A percentile compares a stretch with the other conserved stretches of the same genome.
Conservation (phyloP, 2,888 invertebrate genomes). For the Oeneis ivallda region DNA sequence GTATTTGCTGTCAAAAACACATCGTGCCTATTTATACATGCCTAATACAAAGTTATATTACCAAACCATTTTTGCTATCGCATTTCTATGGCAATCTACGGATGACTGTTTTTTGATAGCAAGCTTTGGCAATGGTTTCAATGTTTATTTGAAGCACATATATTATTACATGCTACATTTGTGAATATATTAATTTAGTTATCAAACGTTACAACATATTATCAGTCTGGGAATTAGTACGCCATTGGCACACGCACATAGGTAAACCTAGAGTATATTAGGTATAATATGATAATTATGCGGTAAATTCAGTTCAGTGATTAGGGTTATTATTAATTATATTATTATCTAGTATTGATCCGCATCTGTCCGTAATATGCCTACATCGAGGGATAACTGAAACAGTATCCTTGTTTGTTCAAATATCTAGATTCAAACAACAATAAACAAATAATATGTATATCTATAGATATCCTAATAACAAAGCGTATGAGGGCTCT, state of each 20-base stretch:
- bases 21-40: no score
- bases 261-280: conserved; percentile 3
- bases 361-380: background rate
- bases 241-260: background rate
- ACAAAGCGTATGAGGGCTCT: background rate
- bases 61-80: no score
- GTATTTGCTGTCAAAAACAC: no score
- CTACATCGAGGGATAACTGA: background rate
- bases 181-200: background rate
- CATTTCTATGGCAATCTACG: no score
- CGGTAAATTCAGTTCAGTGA: conserved; percentile 17
- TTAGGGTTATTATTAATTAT: conserved; percentile 20
- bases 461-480: background rate
- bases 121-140: background rate
- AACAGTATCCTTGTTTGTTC: conserved; percentile 12
- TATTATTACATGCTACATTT: background rate
- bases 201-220: background rate
- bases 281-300: conserved; percentile 11
- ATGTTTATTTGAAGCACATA: no score
- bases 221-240: conserved; percentile 2
- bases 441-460: background rate
- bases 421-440: background rate
- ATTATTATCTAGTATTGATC: conserved; percentile 22
- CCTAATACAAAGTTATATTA: no score
- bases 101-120: no score